Evolutionary conservation across 1,140 invertebrate genomes (phyloP).

Genomic region (Ooceraea biroi): DNA sequence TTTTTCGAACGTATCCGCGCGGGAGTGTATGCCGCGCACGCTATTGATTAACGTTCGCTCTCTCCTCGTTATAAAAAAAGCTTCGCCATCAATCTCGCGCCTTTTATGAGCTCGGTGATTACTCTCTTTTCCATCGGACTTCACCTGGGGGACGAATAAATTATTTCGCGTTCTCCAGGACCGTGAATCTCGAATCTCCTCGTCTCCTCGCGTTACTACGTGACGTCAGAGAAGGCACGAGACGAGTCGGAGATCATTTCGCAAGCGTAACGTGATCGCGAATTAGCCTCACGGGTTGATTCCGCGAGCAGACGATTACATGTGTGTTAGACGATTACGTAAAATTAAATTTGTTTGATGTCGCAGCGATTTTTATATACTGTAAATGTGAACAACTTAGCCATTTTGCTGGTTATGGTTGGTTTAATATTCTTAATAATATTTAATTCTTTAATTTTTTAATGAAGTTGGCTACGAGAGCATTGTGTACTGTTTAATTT

Average conservation of each 20-base stretch:
- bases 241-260: not conserved
- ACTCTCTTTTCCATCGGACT: not conserved
- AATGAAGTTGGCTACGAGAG: no score
- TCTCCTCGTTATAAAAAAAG: slow-evolving; percentile 45
- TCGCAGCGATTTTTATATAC: no score
- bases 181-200: slow-evolving; percentile 25
- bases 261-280: not conserved
- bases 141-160: slow-evolving; percentile 19
- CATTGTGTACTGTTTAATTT: no score
- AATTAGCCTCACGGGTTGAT: slow-evolving; percentile 14
- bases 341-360: no score
- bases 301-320: not conserved
- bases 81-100: slow-evolving; percentile 38
- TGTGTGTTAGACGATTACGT: slow-evolving; percentile 10
- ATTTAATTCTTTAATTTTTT: no score
- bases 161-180: slow-evolving; percentile 17
- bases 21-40: not conserved
- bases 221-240: slow-evolving; percentile 11
- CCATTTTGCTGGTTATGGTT: no score
- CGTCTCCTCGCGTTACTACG: not conserved
- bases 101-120: slow-evolving; percentile 12
- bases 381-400: no score
- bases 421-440: no score
- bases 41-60: slow-evolving; percentile 36
- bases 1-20: slow-evolving; percentile 36